A percentile compares a stretch with the other conserved stretches of the same genome.
Evolutionary conservation across 1,140 invertebrate genomes (phyloP).

Genomic region (Drosophila funebris): DNA sequence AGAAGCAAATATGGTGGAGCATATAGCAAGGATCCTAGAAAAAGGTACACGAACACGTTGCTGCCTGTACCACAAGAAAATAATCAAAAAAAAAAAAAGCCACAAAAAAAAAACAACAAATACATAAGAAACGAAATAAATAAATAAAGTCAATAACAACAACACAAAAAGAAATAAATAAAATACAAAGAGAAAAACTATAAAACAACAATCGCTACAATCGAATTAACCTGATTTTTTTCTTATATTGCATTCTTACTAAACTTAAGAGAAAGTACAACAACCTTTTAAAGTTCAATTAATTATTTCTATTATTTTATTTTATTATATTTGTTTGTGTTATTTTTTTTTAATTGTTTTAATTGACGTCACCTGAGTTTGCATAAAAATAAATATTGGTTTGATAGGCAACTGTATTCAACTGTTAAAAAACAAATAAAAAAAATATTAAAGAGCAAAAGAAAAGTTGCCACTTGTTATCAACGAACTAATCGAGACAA

Average conservation of each 20-base stretch:
- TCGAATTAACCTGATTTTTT: slow-evolving; percentile 62
- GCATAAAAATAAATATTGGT: slow-evolving; percentile 72
- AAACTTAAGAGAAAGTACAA: slow-evolving; percentile 65
- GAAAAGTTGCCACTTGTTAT: slow-evolving; percentile 38
- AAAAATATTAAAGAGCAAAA: slow-evolving; percentile 5
- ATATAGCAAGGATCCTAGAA: slow-evolving; percentile 98
- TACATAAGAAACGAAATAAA: slow-evolving; percentile 54
- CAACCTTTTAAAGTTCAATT: slow-evolving; percentile 22
- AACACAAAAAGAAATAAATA: slow-evolving; percentile 31
- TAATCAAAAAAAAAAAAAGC: slow-evolving; percentile 49
- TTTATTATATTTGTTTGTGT: slow-evolving; percentile 28
- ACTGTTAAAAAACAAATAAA: too few relatives aligned
- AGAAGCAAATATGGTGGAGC: slow-evolving; percentile 98
- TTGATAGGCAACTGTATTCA: slow-evolving; percentile 32
- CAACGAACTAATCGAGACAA: slow-evolving; percentile 45
- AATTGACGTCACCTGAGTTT: slow-evolving; percentile 68
- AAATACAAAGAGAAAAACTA: slow-evolving; percentile 44
- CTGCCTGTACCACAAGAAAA: slow-evolving; percentile 75
- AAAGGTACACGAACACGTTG: slow-evolving; percentile 91
- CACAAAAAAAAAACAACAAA: slow-evolving; percentile 48
- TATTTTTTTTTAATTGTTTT: slow-evolving; percentile 40
- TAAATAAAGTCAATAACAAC: slow-evolving; percentile 51
- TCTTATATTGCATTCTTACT: slow-evolving; percentile 67
- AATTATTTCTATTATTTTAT: slow-evolving; percentile 32
- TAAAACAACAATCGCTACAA: slow-evolving; percentile 67